These are phyloP conservation scores for Anhinga rufa DNA, from an alignment of 2,113 vertebrate genomes.

Conservation along the genomic window DNA sequence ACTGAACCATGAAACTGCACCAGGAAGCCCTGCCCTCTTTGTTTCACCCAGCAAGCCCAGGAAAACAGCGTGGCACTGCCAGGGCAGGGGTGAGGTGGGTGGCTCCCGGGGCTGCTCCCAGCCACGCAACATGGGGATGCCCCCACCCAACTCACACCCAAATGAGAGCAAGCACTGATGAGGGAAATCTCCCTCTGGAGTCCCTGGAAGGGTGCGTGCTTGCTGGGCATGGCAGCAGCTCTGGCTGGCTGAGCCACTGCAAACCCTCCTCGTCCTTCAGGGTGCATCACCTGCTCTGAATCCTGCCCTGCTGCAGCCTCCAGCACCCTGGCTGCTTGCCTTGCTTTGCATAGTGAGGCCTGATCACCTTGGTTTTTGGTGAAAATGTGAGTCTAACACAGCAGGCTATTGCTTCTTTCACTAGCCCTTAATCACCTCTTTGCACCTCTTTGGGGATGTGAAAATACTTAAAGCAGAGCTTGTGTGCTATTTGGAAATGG, in stretches of 20 bases:
- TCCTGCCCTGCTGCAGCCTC: neutral
- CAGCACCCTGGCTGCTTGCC: neutral
- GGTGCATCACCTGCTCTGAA: neutral
- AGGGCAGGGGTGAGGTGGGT: neutral
- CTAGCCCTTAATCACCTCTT: neutral
- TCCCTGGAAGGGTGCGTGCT: fast-evolving
- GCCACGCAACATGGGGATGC: fast-evolving
- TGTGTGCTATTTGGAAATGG: neutral
- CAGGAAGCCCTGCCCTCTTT: neutral
- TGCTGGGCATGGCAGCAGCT: neutral
- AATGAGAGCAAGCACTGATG: neutral
- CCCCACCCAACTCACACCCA: neutral
- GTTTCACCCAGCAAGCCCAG: fast-evolving
- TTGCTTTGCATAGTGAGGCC: neutral
- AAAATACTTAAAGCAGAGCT: neutral
- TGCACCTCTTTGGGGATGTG: neutral
- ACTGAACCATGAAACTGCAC: neutral
- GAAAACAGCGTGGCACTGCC: neutral
- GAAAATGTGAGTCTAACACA: neutral
- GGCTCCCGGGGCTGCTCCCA: neutral
- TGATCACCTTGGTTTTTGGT: neutral
- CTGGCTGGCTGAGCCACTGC: neutral
- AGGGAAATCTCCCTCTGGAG: neutral
- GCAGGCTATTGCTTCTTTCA: neutral
- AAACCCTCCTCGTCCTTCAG: neutral